phyloP scores from a whole-genome alignment of 1,140 invertebrate species.

The Neodiprion virginianus region DNA sequence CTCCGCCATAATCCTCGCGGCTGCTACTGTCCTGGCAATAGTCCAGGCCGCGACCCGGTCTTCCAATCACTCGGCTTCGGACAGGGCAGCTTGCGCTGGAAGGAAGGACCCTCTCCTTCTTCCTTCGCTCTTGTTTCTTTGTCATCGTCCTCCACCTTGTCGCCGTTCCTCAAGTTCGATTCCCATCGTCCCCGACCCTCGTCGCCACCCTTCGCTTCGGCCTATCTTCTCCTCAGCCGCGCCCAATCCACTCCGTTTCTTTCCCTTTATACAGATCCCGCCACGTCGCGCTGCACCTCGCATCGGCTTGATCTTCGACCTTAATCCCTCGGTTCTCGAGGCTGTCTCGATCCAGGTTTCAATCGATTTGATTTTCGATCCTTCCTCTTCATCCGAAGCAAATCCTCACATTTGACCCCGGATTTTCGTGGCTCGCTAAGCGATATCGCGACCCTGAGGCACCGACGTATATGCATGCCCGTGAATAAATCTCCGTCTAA shows the following conservation, averaged over 20 bases:
- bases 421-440: neutral
- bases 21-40: neutral
- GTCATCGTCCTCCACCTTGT: neutral
- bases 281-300: neutral
- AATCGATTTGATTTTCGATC: slow-evolving; percentile 1
- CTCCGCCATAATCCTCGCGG: slow-evolving; percentile 3
- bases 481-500: too few species aligned
- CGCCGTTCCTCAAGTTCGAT: slow-evolving; percentile 1
- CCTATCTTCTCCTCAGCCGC: neutral
- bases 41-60: neutral
- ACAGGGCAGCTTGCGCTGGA: neutral
- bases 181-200: neutral
- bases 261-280: neutral
- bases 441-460: too few species aligned
- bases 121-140: too few species aligned
- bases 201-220: neutral
- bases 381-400: neutral
- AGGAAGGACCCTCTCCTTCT: neutral
- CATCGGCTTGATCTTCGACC: neutral
- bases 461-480: too few species aligned
- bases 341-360: slow-evolving; percentile 1
- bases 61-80: slow-evolving; percentile 7
- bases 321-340: neutral
- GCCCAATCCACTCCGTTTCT: neutral
- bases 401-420: neutral